Evolutionary conservation across 30 jellyfish, hydroid and myxozoan species (phyloP), one percentile per base, ranked within the genome.

Genomic region (Clytia hemisphaerica): DNA sequence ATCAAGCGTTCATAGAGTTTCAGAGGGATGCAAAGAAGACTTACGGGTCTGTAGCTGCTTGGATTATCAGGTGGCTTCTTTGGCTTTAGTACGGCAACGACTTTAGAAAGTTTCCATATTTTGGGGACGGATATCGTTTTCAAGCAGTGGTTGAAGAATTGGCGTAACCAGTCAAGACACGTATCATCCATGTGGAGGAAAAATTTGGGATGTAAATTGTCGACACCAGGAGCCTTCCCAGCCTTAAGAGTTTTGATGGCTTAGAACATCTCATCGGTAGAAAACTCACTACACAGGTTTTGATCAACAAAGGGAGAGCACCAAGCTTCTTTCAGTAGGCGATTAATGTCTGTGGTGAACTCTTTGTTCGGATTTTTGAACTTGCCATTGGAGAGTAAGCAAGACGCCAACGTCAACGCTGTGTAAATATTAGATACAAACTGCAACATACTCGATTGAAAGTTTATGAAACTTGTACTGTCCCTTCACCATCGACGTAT

Each of bases 11-110:
- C 66, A 21, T 6, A 19, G 9, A 51, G 25, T 51, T 51, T 51
- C 12, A 15, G 25, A 12, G 66, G 36, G 6, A 51, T 19, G 25
- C 66, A 51, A 10, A 51, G 10, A 12, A 51, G 66, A 19, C 73
- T 33, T 26, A 64, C 61, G 21, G 77, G 77, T 37, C 66, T 10
- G 25, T 37, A 64, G 32, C 77, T 64, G 64, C 73, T 59, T 27
- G 73, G 12, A 21, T 9, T 15, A 50, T 50, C 27, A 9, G 65
- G 10, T 50, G 65, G 65, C 65, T 50, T 50, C 14, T 21, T 50
- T 21, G 65, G 27, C 27, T 50, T 50, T 15, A 50, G 65, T 50
- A 50, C 65, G 27, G 53, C 53, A 14, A 50, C 27, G 27, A 50
- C 65, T 50, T 50, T 50, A 6, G 65, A 6, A 6, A 50, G 65